Conservation (phyloP, 2,113 vertebrate genomes). For the Zeus faber region DNA sequence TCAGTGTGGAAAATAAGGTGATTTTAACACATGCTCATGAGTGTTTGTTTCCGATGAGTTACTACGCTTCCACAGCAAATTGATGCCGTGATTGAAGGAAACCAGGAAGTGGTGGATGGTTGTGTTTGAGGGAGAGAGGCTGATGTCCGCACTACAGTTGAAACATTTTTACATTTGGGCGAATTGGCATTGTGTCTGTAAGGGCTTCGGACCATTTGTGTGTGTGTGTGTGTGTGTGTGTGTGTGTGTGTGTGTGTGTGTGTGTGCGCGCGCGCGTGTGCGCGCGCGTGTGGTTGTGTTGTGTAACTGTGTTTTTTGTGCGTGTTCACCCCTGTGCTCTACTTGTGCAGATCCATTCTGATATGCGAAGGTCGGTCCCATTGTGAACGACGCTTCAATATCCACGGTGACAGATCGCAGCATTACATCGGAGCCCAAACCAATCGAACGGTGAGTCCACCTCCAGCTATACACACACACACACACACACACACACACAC, state of each 20-base stretch:
- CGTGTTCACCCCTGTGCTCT: constrained; percentile 21
- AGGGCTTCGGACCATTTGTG: too few species aligned
- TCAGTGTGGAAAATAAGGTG: too few species aligned
- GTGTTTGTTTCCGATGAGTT: too few species aligned
- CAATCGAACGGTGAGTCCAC: constrained; percentile 17
- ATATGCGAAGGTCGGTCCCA: constrained; percentile 67
- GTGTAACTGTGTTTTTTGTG: neutral
- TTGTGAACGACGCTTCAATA: constrained; percentile 59
- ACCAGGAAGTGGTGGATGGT: too few species aligned
- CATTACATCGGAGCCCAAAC: constrained; percentile 26
- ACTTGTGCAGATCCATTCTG: constrained; percentile 56
- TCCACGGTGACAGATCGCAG: constrained; percentile 52
- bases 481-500: neutral
- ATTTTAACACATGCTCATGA: too few species aligned
- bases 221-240: neutral
- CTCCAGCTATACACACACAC: neutral
- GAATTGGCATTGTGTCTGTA: too few species aligned
- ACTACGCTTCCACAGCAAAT: too few species aligned
- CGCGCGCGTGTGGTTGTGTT: neutral
- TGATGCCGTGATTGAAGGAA: too few species aligned
- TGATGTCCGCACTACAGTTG: too few species aligned
- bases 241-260: neutral
- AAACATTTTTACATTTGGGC: too few species aligned
- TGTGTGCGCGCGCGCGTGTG: neutral
- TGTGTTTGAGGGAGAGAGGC: too few species aligned